Evolutionary conservation across 2,113 vertebrate genomes (phyloP).

Genomic region (Ophthalmotilapia sp.): DNA sequence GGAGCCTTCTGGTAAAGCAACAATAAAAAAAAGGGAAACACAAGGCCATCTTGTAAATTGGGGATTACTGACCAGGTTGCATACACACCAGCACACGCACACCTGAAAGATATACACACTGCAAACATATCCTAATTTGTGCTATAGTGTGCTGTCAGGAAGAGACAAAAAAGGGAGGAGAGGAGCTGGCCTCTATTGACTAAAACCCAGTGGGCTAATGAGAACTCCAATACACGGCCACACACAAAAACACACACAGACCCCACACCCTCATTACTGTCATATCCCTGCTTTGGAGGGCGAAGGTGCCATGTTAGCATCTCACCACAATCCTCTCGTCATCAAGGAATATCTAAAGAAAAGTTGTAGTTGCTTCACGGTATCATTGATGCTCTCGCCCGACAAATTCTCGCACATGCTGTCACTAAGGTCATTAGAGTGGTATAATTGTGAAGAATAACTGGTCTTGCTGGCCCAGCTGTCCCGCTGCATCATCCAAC

Average conservation of each 20-base stretch:
- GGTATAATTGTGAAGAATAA: conserved; percentile 48
- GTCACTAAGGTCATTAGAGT: conserved; percentile 24
- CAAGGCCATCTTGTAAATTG: conserved; percentile 10
- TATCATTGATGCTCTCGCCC: neutral
- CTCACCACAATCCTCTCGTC: neutral
- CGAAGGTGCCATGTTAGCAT: neutral
- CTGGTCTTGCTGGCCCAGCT: conserved; percentile 37
- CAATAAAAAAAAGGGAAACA: neutral
- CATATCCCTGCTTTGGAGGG: neutral
- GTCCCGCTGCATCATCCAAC: conserved; percentile 23
- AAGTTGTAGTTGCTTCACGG: neutral
- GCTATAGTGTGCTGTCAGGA: conserved; percentile 23
- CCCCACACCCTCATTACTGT: conserved; percentile 16
- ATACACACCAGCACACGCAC: neutral
- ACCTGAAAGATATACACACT: neutral
- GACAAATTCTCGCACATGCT: neutral
- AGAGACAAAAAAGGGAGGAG: conserved; percentile 24
- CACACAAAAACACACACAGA: neutral
- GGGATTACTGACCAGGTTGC: conserved; percentile 3
- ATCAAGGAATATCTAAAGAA: neutral
- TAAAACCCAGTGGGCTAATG: conserved; percentile 47
- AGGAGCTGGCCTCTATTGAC: conserved; percentile 46
- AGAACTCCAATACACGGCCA: conserved; percentile 12
- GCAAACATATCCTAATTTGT: conserved; percentile 26
- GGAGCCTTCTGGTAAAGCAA: conserved; percentile 26